These are phyloP conservation scores for Pogonomyrmex barbatus DNA, from an alignment of 1,140 invertebrate species.

Conservation along the genomic window DNA sequence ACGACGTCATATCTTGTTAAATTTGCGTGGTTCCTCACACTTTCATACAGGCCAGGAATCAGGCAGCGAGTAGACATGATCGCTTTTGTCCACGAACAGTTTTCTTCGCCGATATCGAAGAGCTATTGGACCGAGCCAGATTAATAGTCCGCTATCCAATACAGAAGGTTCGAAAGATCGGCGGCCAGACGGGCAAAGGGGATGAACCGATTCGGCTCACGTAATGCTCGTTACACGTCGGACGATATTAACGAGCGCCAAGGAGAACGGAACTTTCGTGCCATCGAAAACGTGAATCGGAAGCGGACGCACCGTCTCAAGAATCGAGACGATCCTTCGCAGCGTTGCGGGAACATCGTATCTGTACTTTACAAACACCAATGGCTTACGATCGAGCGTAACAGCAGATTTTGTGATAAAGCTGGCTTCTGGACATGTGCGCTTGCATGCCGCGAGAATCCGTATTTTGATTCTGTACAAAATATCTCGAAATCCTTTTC, in stretches of 20 bases:
- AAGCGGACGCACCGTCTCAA: slow-evolving; percentile 69
- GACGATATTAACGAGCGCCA: slow-evolving; percentile 76
- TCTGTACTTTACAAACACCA: neutral
- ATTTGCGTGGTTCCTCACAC: slow-evolving; percentile 71
- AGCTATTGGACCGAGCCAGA: slow-evolving; percentile 71
- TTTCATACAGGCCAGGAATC: slow-evolving; percentile 68
- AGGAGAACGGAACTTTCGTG: slow-evolving; percentile 73
- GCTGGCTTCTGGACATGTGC: neutral
- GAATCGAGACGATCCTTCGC: slow-evolving; percentile 65
- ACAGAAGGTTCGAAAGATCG: slow-evolving; percentile 54
- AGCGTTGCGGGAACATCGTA: neutral
- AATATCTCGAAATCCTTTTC: neutral
- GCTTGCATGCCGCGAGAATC: neutral
- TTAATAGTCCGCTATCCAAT: slow-evolving; percentile 73
- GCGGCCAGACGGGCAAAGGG: slow-evolving; percentile 42
- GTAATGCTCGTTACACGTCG: slow-evolving; percentile 77
- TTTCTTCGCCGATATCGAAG: slow-evolving; percentile 75
- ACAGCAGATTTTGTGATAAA: slow-evolving; percentile 39
- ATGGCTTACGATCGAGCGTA: neutral
- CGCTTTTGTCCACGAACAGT: slow-evolving; percentile 74
- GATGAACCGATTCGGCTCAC: slow-evolving; percentile 75
- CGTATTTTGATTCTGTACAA: neutral
- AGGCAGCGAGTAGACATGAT: slow-evolving; percentile 62
- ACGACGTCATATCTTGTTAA: slow-evolving; percentile 56
- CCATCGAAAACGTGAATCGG: slow-evolving; percentile 76